phyloP scores from a whole-genome alignment of 2,797 vertebrate species.

The Poeciliopsis gracilis region DNA sequence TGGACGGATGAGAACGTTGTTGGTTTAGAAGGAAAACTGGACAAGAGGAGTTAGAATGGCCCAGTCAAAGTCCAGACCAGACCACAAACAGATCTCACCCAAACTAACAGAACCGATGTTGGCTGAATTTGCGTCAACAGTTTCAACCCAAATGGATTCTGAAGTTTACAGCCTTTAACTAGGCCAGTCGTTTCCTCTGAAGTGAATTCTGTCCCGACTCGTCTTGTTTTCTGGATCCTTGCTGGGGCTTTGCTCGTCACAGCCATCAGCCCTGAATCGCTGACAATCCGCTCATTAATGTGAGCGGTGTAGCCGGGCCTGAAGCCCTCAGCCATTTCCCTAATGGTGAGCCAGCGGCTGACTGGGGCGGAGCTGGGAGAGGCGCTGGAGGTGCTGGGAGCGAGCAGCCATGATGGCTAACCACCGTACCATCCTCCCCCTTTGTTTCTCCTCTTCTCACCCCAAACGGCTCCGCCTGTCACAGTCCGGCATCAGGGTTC shows the following conservation, averaged over 20 bases:
- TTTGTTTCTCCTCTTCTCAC: slow-evolving; percentile 68
- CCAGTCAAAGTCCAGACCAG: not conserved
- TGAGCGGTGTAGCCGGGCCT: slow-evolving; percentile 54
- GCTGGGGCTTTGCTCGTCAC: slow-evolving; percentile 67
- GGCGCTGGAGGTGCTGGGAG: slow-evolving; percentile 56
- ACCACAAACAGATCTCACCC: not conserved
- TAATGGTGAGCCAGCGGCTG: slow-evolving; percentile 52
- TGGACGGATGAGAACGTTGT: not conserved
- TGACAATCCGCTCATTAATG: slow-evolving; percentile 77
- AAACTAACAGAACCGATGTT: not conserved
- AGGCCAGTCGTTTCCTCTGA: slow-evolving; percentile 20
- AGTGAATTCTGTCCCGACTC: slow-evolving; percentile 41
- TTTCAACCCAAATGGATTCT: not conserved
- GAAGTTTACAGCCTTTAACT: slow-evolving; percentile 33
- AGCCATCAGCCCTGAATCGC: slow-evolving; percentile 68
- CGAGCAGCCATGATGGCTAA: slow-evolving; percentile 72
- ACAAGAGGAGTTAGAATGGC: not conserved
- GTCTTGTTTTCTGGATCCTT: slow-evolving; percentile 47
- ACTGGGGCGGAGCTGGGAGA: slow-evolving; percentile 54
- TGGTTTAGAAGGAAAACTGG: not conserved
- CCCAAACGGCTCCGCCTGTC: slow-evolving; percentile 87
- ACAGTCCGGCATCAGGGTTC: slow-evolving; percentile 87
- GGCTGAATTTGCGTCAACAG: not conserved
- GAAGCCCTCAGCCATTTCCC: slow-evolving; percentile 68
- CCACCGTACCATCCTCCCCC: slow-evolving; percentile 55